These are phyloP conservation scores for Atlantisia rogersi DNA, from an alignment of 2,113 vertebrate species.

Conservation along the genomic window DNA sequence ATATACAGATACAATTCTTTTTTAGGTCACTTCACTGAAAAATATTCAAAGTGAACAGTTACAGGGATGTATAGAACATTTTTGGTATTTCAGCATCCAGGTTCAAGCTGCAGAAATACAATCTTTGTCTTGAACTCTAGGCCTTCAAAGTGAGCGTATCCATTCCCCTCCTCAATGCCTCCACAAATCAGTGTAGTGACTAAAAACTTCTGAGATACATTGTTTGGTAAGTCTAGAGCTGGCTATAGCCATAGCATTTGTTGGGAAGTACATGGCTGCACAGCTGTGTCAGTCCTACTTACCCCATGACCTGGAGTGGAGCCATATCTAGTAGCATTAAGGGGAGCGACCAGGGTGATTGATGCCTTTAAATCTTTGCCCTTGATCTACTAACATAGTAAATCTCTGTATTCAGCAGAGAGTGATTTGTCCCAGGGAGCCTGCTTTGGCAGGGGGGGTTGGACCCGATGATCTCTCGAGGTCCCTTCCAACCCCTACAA, in stretches of 20 bases:
- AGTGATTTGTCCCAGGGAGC: too few species aligned
- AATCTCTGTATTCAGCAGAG: neutral
- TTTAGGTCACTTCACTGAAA: neutral
- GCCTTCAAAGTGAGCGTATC: neutral
- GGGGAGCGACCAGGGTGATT: fast-evolving
- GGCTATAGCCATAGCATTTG: neutral
- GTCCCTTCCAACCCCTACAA: too few species aligned
- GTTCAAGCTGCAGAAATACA: neutral
- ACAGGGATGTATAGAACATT: neutral
- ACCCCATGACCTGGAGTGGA: neutral
- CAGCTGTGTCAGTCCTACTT: fast-evolving
- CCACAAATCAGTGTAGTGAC: neutral
- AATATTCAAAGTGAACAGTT: neutral
- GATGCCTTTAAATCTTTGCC: neutral
- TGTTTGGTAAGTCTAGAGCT: neutral
- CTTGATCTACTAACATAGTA: neutral
- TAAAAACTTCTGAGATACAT: neutral
- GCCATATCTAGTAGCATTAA: neutral
- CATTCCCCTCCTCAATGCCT: fast-evolving
- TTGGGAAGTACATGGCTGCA: neutral
- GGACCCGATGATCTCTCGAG: too few species aligned
- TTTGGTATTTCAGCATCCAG: neutral
- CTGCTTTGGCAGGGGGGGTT: too few species aligned
- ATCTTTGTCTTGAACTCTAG: neutral
- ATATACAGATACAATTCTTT: neutral